These are phyloP conservation scores for Embidobia sp. DNA, from an alignment of 2,888 invertebrate genomes.

Conservation along the genomic window DNA sequence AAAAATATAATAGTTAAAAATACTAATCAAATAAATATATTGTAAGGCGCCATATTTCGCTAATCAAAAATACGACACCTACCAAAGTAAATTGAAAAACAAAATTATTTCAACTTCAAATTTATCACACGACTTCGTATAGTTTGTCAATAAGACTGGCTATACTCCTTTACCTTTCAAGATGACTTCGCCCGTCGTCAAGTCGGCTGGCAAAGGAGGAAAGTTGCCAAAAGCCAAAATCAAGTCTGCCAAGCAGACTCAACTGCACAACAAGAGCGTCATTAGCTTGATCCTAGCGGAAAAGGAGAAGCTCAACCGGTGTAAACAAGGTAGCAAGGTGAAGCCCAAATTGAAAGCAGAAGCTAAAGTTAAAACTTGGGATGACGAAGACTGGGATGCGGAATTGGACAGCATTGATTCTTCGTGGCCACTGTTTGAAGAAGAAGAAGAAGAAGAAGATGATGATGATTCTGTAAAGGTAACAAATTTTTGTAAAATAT, in stretches of 20 bases:
- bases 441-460: constrained; percentile 1
- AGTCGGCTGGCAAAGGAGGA: constrained; percentile 69
- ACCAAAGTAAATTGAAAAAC: too few relatives aligned
- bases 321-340: constrained; percentile 84
- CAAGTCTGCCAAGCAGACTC: constrained; percentile 77
- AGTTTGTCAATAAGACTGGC: constrained; percentile 72
- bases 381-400: constrained; percentile 82
- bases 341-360: constrained; percentile 89
- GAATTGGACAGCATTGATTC: constrained; percentile 37
- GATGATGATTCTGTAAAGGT: too few relatives aligned
- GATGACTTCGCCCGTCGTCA: constrained; percentile 69
- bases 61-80: too few relatives aligned
- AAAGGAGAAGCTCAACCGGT: constrained; percentile 77
- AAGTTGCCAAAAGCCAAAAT: constrained; percentile 73
- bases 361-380: constrained; percentile 85
- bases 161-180: constrained; percentile 75
- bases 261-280: constrained; percentile 77
- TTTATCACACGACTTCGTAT: too few relatives aligned
- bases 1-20: too few relatives aligned
- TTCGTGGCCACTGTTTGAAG: constrained; percentile 13
- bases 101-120: too few relatives aligned
- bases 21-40: too few relatives aligned
- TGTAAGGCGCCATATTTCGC: too few relatives aligned
- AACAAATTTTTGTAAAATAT: too few relatives aligned
- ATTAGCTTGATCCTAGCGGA: constrained; percentile 79